A percentile compares a stretch with the other conserved stretches of the same genome.
Evolutionary conservation across 2,888 invertebrate genomes (phyloP).

Genomic region (Trilocha varians): DNA sequence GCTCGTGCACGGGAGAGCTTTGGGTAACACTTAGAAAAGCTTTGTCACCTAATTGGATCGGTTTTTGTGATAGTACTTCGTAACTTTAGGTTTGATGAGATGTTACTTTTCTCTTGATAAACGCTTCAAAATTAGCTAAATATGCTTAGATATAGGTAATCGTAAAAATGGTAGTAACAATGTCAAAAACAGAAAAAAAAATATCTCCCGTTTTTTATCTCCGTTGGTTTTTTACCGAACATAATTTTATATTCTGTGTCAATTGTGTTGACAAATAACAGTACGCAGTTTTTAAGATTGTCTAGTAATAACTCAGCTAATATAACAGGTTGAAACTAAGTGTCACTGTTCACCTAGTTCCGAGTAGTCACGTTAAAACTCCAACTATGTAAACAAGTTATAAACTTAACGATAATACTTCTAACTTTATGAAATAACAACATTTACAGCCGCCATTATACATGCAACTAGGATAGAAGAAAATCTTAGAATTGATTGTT

Average conservation of each 20-base stretch:
- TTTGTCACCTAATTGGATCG: background rate
- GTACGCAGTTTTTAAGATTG: too few species aligned
- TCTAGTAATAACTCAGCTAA: background rate
- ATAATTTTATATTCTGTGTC: too few species aligned
- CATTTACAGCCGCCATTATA: background rate
- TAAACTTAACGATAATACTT: background rate
- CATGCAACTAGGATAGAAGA: background rate
- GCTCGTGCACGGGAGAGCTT: constrained; percentile 22
- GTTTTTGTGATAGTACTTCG: too few species aligned
- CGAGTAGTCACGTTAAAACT: background rate
- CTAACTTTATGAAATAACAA: background rate
- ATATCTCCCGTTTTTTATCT: too few species aligned
- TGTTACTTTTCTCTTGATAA: too few species aligned
- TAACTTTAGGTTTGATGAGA: background rate
- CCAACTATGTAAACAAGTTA: background rate
- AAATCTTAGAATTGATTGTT: background rate
- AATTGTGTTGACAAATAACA: too few species aligned
- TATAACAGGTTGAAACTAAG: background rate
- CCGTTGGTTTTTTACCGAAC: too few species aligned
- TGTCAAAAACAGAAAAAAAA: too few species aligned
- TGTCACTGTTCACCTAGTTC: background rate
- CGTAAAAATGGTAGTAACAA: too few species aligned
- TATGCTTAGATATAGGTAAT: too few species aligned
- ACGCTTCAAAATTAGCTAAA: too few species aligned
- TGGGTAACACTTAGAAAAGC: background rate